These are phyloP conservation scores for Ophthalmolycus amberensis DNA, from an alignment of 2,113 vertebrate genomes.

Conservation along the genomic window DNA sequence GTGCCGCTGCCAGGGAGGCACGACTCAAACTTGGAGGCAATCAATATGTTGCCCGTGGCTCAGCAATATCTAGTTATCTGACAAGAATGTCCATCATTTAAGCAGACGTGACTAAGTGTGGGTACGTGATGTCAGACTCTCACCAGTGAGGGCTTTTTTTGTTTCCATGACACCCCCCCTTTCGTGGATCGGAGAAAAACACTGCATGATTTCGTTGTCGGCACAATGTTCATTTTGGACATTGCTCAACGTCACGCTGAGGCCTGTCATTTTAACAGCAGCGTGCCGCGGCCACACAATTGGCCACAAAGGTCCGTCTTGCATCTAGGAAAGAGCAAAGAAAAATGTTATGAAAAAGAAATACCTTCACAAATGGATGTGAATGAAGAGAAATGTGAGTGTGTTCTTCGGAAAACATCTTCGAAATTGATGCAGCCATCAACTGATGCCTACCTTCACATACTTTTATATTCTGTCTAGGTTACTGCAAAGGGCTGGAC, in stretches of 20 bases:
- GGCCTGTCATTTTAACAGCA: background rate
- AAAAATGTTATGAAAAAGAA: background rate
- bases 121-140: background rate
- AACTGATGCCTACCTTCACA: constrained; percentile 10
- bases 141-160: background rate
- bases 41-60: constrained; percentile 7
- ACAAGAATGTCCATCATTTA: constrained; percentile 2
- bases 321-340: background rate
- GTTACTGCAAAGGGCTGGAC: constrained; percentile 14
- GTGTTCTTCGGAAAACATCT: background rate
- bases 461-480: background rate
- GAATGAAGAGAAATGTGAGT: background rate
- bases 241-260: background rate
- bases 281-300: background rate
- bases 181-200: background rate
- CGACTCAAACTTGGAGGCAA: constrained; percentile 8
- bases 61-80: background rate
- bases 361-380: background rate
- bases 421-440: background rate
- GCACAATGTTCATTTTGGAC: background rate
- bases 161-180: background rate
- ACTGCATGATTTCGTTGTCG: background rate
- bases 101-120: background rate
- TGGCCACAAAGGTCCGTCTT: background rate
- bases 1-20: constrained; percentile 2